These are phyloP conservation scores for Syngnathus acus DNA, from an alignment of 2,797 vertebrate genomes.

Conservation along the genomic window DNA sequence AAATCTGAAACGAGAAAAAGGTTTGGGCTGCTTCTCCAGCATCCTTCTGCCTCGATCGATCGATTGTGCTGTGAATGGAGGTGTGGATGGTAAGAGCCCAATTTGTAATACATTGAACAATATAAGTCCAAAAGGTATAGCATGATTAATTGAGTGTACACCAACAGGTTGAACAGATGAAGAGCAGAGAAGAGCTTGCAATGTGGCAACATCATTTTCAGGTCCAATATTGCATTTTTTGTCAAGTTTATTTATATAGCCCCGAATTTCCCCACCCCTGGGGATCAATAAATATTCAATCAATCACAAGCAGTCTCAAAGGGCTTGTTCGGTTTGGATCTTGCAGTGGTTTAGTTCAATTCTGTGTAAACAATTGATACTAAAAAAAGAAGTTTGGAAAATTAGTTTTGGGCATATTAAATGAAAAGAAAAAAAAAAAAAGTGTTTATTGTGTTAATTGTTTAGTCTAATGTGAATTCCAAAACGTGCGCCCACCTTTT, in stretches of 20 bases:
- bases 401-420: too few relatives aligned
- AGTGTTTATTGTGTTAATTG: too few relatives aligned
- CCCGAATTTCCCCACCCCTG: too few relatives aligned
- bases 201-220: background rate
- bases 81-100: background rate
- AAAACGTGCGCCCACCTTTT: background rate
- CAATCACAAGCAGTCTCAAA: too few relatives aligned
- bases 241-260: too few relatives aligned
- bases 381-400: background rate
- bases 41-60: background rate
- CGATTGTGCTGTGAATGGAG: background rate
- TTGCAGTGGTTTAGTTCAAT: background rate
- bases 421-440: too few relatives aligned
- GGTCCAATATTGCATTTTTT: background rate
- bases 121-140: background rate
- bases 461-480: too few relatives aligned
- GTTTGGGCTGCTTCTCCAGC: background rate
- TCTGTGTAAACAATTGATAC: too few relatives aligned
- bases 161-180: conserved; percentile 3
- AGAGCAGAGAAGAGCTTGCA: conserved; percentile 3
- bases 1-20: background rate
- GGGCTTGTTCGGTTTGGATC: background rate
- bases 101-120: background rate
- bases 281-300: too few relatives aligned
- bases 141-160: background rate